Evolutionary conservation across 1,140 invertebrate genomes (phyloP), one percentile per base, ranked within the genome.

Genomic region (Drosophila athabasca): DNA sequence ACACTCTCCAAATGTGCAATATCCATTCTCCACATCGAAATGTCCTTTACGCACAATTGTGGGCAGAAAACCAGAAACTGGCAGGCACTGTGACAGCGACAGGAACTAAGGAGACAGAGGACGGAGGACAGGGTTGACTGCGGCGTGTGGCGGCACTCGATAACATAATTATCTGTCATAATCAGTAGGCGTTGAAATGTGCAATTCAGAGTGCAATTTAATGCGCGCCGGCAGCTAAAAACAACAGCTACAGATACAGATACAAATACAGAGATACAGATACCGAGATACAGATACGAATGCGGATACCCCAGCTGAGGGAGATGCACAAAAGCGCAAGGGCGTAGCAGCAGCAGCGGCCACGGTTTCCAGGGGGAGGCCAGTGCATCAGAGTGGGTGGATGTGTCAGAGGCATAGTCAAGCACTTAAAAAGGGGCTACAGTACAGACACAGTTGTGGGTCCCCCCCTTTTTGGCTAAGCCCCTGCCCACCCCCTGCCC

Each of bases 181-280:
- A 90, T 85, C 85, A 85, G 87, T 85, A 90, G 85, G 85, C 85
- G 85, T 90, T 85, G 85, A 90, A 90, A 90, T 90, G 85, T 90
- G 80, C 85, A 90, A 90, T 90, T 90, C 90, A 68, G 85, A 90
- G 85, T 90, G 83, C 82, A 89, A 85, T 89, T 89, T 79, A 90
- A 89, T 90, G 82, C 85, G 82, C 82, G 76, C 73, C 83, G 71
- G 67, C 69, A 82, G 70, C 65, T 66, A 74, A 69, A 58, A 72
- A 59, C 66, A 77, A 77, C 64, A 77, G 58, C 78, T 13, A 55
- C 64, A 35, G 31, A 48, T 49, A 51, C 55, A 69, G 66, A 67
- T 68, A 46, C 65, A 54, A 13, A 22, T 41, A 57, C 62, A 26
- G 17, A 69, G 66, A 67, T 68, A 46, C 65, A 54, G 9, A 67